Base-by-base conservation (phyloP, 2,888 invertebrate species). In the Dasypogon diadema region DNA sequence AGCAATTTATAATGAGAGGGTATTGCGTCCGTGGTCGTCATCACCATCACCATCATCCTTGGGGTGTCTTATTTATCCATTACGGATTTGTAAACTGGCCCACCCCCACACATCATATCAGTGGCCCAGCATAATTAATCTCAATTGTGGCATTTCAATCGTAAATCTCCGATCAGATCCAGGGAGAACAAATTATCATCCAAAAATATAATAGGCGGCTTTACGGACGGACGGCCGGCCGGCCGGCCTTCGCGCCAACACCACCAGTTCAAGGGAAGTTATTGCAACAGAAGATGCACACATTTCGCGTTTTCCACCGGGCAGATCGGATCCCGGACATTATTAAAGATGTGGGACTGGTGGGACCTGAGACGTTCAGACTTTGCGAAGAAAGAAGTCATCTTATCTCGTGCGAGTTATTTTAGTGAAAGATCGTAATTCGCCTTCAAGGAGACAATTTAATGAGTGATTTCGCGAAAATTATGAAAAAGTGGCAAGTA, bases 371-470 rank as follows among this genome's bases (percentile, higher is more conserved):
- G n/a, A n/a, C n/a, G n/a, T 8, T 16, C 16, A 16, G 18, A 18
- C 2, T 6, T 21, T 21, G 6, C 6, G 51, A 16, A 63, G 22
- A 42, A 37, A 63, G 4, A 42, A 63, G 10, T 12, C 34, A 30
- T 30, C 42, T 30, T 42, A 30, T 42, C 37, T 21, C 63, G 37
- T 5, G 37, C 34, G 14, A 10, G 21, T 10, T 37, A 37, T 63
- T 63, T 63, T n/a, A 65, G 65, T 48, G 42, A 65, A 46, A 65
- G 46, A 48, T 65, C 48, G 26, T 24, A 65, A 65, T 48, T 46
- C 46, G 42, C 48, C 22, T 65, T 46, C 46, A 65, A 65, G 65
- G 65, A 65, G 65, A 48, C 65, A 48, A 65, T 65, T 65, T 65
- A 65, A 65, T 65, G 65, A 65, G 46, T 65, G 65, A 65, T 65